phyloP scores from a whole-genome alignment of 2,113 vertebrate species.

The Ellobius talpinus region DNA sequence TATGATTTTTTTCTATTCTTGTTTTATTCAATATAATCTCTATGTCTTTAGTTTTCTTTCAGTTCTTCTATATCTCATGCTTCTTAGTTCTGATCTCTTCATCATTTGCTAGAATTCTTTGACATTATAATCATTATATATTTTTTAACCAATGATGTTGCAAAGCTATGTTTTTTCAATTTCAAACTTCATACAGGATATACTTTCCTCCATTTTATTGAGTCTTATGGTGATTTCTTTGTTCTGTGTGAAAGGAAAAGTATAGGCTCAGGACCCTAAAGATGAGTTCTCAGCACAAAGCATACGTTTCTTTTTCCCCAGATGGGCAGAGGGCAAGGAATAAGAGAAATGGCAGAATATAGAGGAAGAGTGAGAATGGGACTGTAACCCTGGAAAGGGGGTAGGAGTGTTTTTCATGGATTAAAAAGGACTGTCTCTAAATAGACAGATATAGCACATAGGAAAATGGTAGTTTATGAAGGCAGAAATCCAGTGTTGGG shows the following conservation, averaged over 20 bases:
- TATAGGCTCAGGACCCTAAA: too few species aligned
- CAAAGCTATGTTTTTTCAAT: background rate
- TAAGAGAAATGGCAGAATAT: too few species aligned
- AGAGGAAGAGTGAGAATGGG: too few species aligned
- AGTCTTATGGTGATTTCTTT: background rate
- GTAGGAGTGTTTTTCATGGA: too few species aligned
- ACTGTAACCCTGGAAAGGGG: too few species aligned
- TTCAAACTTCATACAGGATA: background rate
- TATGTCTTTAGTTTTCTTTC: background rate
- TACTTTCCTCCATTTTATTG: background rate
- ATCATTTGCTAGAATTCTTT: background rate
- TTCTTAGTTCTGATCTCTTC: background rate
- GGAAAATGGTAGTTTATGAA: too few species aligned
- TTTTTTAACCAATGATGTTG: background rate
- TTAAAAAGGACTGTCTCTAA: too few species aligned
- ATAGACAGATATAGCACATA: too few species aligned
- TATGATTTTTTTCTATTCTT: background rate
- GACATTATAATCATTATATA: background rate
- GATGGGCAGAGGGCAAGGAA: too few species aligned
- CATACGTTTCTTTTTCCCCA: rapidly evolving
- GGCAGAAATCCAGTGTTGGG: too few species aligned
- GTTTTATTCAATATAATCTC: background rate
- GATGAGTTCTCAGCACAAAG: too few species aligned
- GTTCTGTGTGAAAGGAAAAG: background rate
- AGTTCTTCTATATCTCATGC: background rate